A percentile compares a stretch with the other conserved stretches of the same genome.
Conservation (phyloP, 2,888 invertebrate genomes). For the Hipparchia semele region DNA sequence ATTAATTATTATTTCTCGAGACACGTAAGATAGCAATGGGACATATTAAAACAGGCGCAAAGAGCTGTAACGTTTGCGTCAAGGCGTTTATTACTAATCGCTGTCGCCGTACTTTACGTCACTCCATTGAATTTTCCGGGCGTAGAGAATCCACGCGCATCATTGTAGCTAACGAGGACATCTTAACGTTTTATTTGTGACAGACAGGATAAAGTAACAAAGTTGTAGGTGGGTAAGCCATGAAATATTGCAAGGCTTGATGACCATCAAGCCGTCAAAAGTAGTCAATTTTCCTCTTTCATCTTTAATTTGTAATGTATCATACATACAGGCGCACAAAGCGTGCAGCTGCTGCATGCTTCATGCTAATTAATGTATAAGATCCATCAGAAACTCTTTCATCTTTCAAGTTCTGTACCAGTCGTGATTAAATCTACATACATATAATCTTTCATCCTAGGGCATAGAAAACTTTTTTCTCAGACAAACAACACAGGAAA, state of each 20-base stretch:
- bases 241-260: neutral
- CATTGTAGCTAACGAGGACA: constrained; percentile 22
- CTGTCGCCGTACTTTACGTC: constrained; percentile 28
- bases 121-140: constrained; percentile 29
- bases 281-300: neutral
- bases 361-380: too few relatives aligned
- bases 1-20: neutral
- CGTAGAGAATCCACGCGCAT: constrained; percentile 32
- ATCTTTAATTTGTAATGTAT: too few relatives aligned
- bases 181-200: neutral
- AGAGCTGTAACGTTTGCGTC: constrained; percentile 29
- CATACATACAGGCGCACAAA: too few relatives aligned
- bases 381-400: too few relatives aligned
- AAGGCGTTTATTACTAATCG: constrained; percentile 29
- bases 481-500: too few relatives aligned
- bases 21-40: neutral
- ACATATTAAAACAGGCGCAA: constrained; percentile 13
- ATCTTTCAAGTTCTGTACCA: too few relatives aligned
- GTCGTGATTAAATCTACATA: too few relatives aligned
- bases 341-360: too few relatives aligned
- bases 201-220: neutral
- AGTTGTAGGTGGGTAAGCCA: neutral
- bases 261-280: neutral
- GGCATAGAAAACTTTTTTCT: too few relatives aligned
- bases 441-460: too few relatives aligned